Percentiles rank a stretch among this genome's conserved stretches.
phyloP scores from a whole-genome alignment of 64 coral and sea anemone species.

The Pocillopora verrucosa region DNA sequence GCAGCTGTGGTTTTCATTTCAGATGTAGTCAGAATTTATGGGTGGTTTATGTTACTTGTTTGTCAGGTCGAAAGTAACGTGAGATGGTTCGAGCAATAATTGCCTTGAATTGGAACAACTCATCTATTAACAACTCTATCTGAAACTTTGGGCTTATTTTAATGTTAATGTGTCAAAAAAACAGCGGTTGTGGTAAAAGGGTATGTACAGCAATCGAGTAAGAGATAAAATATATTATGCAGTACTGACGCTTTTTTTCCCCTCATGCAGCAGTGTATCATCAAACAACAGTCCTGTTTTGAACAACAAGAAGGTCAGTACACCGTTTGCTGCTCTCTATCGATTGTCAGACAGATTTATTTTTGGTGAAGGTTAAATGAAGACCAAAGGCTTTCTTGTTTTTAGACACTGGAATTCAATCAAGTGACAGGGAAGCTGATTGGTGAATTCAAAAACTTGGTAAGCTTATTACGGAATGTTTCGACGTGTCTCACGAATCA shows the following conservation, averaged over 20 bases:
- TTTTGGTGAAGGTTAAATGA: neutral
- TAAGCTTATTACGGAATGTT: neutral
- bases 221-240: neutral
- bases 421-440: constrained; percentile 46
- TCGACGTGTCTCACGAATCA: no score
- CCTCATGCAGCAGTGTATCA: constrained; percentile 21
- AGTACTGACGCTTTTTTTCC: neutral
- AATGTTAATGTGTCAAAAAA: no score
- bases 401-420: constrained; percentile 61
- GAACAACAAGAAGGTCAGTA: constrained; percentile 53
- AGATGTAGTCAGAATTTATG: no score
- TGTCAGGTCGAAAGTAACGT: no score
- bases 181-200: no score
- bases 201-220: neutral
- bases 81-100: no score
- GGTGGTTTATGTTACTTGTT: no score
- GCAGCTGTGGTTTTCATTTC: no score
- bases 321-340: neutral
- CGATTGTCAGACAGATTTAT: neutral
- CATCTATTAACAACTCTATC: no score
- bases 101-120: no score
- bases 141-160: no score
- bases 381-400: neutral
- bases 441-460: constrained; percentile 70
- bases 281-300: constrained; percentile 40